These are phyloP conservation scores for Drosophila subobscura DNA, from an alignment of 1,140 invertebrate genomes.

Conservation along the genomic window DNA sequence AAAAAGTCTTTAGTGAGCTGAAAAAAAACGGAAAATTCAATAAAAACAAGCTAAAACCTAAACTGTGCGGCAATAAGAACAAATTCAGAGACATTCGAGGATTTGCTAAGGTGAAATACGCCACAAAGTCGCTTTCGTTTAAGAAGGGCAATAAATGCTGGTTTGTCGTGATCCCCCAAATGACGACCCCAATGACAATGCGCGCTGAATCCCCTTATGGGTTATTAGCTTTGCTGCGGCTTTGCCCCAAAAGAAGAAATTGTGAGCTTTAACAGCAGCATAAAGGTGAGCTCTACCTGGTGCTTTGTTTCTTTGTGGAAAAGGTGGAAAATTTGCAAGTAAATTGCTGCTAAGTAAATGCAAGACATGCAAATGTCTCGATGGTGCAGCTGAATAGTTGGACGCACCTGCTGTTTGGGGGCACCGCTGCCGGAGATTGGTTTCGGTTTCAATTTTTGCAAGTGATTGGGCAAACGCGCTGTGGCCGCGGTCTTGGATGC, in stretches of 20 bases:
- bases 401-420: constrained; percentile 76
- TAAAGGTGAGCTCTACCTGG: not conserved
- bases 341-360: constrained; percentile 81
- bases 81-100: constrained; percentile 16
- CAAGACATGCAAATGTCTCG: constrained; percentile 70
- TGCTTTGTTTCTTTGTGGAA: not conserved
- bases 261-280: not conserved
- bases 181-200: constrained; percentile 71
- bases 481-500: not conserved
- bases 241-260: constrained; percentile 34
- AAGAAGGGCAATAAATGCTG: constrained; percentile 73
- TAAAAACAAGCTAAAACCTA: constrained; percentile 9
- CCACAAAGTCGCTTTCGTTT: constrained; percentile 61
- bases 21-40: constrained; percentile 1
- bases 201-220: constrained; percentile 78
- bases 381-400: constrained; percentile 26
- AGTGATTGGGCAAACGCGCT: constrained; percentile 86
- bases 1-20: constrained; percentile 88
- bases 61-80: constrained; percentile 25
- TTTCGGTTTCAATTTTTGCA: constrained; percentile 87
- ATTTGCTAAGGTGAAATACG: constrained; percentile 11
- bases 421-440: constrained; percentile 76
- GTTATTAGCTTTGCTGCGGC: constrained; percentile 73
- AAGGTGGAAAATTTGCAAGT: constrained; percentile 61
- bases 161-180: constrained; percentile 72